Percentiles rank a stretch among this genome's conserved stretches.
phyloP scores from a whole-genome alignment of 2,888 invertebrate genomes.

The Drosophila kuntzei region DNA sequence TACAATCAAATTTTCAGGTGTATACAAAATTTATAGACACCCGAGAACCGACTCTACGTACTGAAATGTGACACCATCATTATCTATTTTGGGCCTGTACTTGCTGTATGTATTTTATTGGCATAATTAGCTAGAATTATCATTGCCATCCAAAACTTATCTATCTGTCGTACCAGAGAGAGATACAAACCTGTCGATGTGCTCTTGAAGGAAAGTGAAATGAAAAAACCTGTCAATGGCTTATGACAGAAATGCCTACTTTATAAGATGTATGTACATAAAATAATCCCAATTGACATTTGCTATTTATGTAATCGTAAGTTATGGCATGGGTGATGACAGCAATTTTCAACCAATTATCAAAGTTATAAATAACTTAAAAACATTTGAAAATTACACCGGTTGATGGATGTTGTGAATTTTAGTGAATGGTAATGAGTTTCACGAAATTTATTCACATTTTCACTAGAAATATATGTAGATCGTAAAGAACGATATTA shows the following conservation, averaged over 20 bases:
- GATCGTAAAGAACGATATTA: not conserved
- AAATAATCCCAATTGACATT: constrained; percentile 39
- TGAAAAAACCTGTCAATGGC: constrained; percentile 38
- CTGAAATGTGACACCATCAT: constrained; percentile 23
- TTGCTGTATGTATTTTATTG: constrained; percentile 56
- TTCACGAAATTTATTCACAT: not conserved
- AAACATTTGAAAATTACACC: not conserved
- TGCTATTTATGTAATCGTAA: constrained; percentile 36
- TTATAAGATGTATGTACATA: constrained; percentile 15
- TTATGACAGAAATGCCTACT: constrained; percentile 12
- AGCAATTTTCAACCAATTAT: constrained; percentile 26
- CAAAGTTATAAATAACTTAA: constrained; percentile 39
- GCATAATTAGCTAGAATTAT: constrained; percentile 64
- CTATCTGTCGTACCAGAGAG: constrained; percentile 24
- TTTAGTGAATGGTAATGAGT: not conserved
- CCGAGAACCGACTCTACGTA: constrained; percentile 1
- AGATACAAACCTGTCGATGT: constrained; percentile 37
- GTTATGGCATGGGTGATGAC: constrained; percentile 23
- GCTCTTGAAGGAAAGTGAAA: constrained; percentile 59
- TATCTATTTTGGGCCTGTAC: constrained; percentile 60
- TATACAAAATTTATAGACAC: constrained; percentile 34
- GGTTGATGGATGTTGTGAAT: not conserved
- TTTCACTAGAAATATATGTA: not conserved
- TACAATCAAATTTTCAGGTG: constrained; percentile 26
- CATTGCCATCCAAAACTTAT: constrained; percentile 47